Percentiles rank a stretch among this genome's conserved stretches.
Evolutionary conservation across 2,888 invertebrate genomes (phyloP).

Genomic region (Tachystola acroxantha): DNA sequence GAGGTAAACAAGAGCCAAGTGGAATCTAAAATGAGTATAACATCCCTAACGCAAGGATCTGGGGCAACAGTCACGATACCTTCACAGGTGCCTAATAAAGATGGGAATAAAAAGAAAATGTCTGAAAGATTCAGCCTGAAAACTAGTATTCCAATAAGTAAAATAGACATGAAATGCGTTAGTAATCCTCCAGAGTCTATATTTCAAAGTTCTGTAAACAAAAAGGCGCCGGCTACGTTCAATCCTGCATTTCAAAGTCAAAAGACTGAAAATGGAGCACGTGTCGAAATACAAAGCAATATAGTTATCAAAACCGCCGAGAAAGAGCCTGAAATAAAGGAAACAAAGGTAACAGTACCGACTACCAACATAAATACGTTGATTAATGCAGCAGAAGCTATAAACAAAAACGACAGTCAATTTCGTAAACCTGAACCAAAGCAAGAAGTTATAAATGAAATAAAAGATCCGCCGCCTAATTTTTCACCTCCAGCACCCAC

Average conservation of each 20-base stretch:
- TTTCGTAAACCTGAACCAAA: slow-evolving; percentile 48
- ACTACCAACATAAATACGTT: slow-evolving; percentile 47
- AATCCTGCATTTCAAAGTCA: slow-evolving; percentile 34
- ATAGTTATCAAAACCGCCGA: slow-evolving; percentile 56
- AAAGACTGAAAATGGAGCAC: slow-evolving; percentile 28
- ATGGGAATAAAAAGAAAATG: slow-evolving; percentile 35
- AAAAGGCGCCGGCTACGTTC: slow-evolving; percentile 29
- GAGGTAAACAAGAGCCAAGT: slow-evolving; percentile 27
- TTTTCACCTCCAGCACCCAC: slow-evolving; percentile 15
- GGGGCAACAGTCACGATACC: slow-evolving; percentile 46
- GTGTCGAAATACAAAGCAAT: slow-evolving; percentile 66
- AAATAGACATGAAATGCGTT: slow-evolving; percentile 68
- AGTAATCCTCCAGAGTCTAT: slow-evolving; percentile 36
- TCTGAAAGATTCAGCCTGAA: slow-evolving; percentile 61
- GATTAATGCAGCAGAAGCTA: slow-evolving; percentile 56
- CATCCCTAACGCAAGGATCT: slow-evolving; percentile 51
- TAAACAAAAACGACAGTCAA: slow-evolving; percentile 48
- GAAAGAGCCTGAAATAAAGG: slow-evolving; percentile 37
- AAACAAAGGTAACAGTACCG: slow-evolving; percentile 17
- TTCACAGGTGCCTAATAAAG: slow-evolving; percentile 20
- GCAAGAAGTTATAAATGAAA: slow-evolving; percentile 30
- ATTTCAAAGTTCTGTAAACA: slow-evolving; percentile 25
- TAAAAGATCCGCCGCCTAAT: slow-evolving; percentile 25
- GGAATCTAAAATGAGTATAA: slow-evolving; percentile 54
- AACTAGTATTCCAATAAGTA: slow-evolving; percentile 71